These are phyloP conservation scores for Menidia beryllina DNA, from an alignment of 2,113 vertebrate species.

Conservation along the genomic window DNA sequence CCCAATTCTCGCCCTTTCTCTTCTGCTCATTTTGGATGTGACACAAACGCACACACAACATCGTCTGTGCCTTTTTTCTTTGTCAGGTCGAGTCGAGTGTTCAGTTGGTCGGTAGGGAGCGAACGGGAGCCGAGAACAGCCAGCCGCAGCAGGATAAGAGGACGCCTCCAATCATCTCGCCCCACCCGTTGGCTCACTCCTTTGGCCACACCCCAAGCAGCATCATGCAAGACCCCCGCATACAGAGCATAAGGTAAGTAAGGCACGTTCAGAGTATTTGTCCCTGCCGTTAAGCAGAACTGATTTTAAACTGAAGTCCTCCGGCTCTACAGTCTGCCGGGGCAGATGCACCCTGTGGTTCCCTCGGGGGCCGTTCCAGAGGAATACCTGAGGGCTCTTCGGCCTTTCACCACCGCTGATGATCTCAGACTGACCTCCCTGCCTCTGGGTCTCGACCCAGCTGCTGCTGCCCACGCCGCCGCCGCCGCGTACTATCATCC, in stretches of 20 bases:
- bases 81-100: constrained; percentile 60
- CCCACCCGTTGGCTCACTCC: constrained; percentile 67
- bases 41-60: constrained; percentile 6
- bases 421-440: constrained; percentile 91
- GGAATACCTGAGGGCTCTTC: constrained; percentile 92
- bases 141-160: constrained; percentile 70
- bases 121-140: constrained; percentile 53
- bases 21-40: constrained; percentile 22
- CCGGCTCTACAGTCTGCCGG: constrained; percentile 82
- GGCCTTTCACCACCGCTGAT: constrained; percentile 90
- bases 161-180: constrained; percentile 55
- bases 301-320: neutral
- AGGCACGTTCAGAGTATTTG: neutral
- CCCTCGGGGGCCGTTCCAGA: constrained; percentile 89
- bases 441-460: constrained; percentile 88
- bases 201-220: constrained; percentile 72
- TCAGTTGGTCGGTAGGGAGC: constrained; percentile 61
- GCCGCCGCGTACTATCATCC: constrained; percentile 91
- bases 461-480: constrained; percentile 82
- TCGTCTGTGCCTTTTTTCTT: constrained; percentile 22
- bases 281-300: neutral
- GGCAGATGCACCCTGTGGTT: constrained; percentile 91
- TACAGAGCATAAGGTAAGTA: constrained; percentile 90
- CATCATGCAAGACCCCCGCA: constrained; percentile 90
- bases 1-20: constrained; percentile 20